Base-by-base conservation (phyloP, 1,140 invertebrate species). In the Sinella curviseta region DNA sequence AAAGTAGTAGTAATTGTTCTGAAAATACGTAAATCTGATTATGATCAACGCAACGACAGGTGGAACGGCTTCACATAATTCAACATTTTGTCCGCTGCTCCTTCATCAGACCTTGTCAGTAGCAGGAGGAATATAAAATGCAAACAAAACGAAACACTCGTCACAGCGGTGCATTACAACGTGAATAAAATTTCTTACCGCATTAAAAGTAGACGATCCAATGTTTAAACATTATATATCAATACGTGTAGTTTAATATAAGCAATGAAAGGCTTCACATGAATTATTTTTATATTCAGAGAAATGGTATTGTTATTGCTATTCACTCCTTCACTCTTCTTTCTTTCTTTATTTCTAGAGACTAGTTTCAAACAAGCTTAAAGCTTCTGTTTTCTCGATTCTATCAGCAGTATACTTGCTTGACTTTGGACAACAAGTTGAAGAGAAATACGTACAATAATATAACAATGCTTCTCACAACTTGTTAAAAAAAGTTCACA, bases 401-500 rank as follows among this genome's bases (percentile, higher is more conserved):
- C n/a, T 12, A 17, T 26, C 4, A 48, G 39, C 39, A 48, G n/a
- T n/a, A n/a, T n/a, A n/a, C n/a, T n/a, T 8, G 17, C 55, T 24
- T 24, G 3, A 60, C 24, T 4, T 17, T 4, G 24, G 4, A 60
- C 55, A 60, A 60, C 12, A 17, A 60, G 57, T 60, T 60, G 57
- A 16, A 70, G 65, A 70, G 65, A 70, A 70, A 17, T 17, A 70
- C 8, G 20, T 33, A 70, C 65, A 70, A 70, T 60, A n/a, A n/a
- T n/a, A n/a, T n/a, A 70, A 77, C 48, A 60, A 77, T 77, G 31
- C 31, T 54, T 77, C 55, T 77, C 31, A 73, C 34, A 70, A 70
- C 65, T 70, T 70, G 65, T 70, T 70, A 70, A 17, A 31, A 70
- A 70, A 70, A 79, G 80, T 81, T 82, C 82, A 82, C 35, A 82